Conservation (phyloP, 2,113 vertebrate species). For the Falcunculus frontatus region DNA sequence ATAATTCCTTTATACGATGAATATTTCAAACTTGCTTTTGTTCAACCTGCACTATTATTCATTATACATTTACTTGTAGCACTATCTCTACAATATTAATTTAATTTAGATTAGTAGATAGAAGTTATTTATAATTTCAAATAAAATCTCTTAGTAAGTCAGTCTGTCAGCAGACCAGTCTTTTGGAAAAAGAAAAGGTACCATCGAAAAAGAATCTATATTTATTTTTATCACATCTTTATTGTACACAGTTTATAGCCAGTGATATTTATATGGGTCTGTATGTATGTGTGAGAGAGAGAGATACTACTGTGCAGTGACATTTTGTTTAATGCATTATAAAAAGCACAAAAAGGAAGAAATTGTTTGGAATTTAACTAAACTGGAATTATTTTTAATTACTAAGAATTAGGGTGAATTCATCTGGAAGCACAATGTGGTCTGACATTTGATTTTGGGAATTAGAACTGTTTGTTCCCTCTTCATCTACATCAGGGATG, state of each 20-base stretch:
- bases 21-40: slow-evolving; percentile 1
- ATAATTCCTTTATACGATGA: background rate
- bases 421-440: background rate
- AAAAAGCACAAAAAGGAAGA: background rate
- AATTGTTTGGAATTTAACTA: background rate
- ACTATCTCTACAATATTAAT: background rate
- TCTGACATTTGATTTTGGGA: slow-evolving; percentile 16
- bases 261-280: background rate
- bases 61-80: background rate
- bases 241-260: background rate
- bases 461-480: background rate
- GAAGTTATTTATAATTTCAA: slow-evolving; percentile 30
- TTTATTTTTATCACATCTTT: slow-evolving; percentile 16
- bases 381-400: background rate
- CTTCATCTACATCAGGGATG: background rate
- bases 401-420: background rate
- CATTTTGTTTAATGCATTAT: background rate
- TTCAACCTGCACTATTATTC: background rate
- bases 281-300: background rate
- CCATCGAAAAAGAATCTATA: background rate
- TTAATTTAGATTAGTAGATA: slow-evolving; percentile 12
- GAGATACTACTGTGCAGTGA: background rate
- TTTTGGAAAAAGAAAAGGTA: slow-evolving; percentile 17
- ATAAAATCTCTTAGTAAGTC: background rate
- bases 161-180: background rate